Evolutionary conservation across 2,113 vertebrate species (phyloP).

Genomic region (Thalassoma bifasciatum): DNA sequence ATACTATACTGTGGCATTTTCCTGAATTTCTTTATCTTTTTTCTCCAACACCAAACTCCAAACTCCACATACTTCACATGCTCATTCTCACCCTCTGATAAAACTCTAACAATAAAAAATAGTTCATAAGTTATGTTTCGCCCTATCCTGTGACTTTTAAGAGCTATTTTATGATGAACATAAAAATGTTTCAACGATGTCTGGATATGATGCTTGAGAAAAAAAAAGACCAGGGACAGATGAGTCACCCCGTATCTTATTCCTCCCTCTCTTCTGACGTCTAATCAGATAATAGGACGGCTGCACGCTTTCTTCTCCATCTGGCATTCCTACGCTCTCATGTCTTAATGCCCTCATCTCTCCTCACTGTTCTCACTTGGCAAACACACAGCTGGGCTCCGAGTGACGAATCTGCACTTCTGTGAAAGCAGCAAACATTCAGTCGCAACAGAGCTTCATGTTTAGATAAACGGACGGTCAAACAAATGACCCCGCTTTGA

Average conservation of each 20-base stretch:
- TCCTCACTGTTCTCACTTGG: conserved; percentile 1
- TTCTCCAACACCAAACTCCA: too few relatives aligned
- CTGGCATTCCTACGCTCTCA: conserved; percentile 1
- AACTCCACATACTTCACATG: background rate
- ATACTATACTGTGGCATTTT: too few relatives aligned
- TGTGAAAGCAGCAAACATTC: background rate
- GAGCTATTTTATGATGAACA: background rate
- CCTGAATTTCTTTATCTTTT: too few relatives aligned
- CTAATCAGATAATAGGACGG: background rate
- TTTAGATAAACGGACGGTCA: background rate
- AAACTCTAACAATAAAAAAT: background rate
- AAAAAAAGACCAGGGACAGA: background rate
- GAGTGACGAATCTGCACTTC: background rate
- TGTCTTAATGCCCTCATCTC: background rate
- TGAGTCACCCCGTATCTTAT: background rate
- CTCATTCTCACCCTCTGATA: background rate
- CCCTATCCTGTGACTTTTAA: background rate
- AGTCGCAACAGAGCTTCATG: background rate
- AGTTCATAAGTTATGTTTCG: background rate
- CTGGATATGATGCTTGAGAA: background rate
- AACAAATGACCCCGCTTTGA: background rate
- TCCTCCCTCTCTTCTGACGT: background rate
- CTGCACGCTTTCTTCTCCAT: background rate
- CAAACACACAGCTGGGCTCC: conserved; percentile 1
- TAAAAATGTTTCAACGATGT: background rate